A percentile compares a stretch with the other conserved stretches of the same genome.
These are phyloP conservation scores for Pristionchus japonicus DNA, from an alignment of 2,888 invertebrate species.

Conservation along the genomic window DNA sequence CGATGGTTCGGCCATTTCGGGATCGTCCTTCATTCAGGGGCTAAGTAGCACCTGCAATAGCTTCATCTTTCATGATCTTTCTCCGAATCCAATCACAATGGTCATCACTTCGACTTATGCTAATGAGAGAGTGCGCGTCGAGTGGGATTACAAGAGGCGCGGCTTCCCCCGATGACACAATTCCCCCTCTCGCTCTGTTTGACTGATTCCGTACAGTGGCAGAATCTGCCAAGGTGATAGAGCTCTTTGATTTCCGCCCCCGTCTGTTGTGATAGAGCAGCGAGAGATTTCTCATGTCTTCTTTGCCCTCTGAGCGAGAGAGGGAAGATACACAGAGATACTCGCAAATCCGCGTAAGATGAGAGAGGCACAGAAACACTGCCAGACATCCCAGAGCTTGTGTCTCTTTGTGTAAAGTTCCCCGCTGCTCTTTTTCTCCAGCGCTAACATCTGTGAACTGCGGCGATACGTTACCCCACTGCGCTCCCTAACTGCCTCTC, in stretches of 20 bases:
- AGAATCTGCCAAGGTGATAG: conserved; percentile 8
- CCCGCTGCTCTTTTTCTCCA: conserved; percentile 4
- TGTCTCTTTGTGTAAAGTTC: conserved; percentile 36
- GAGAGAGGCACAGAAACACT: conserved; percentile 6
- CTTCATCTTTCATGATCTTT: neutral
- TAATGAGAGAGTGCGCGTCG: neutral
- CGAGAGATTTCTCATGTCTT: conserved; percentile 35
- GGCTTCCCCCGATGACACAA: conserved; percentile 19
- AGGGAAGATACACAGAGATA: neutral
- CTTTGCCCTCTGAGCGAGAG: conserved; percentile 28
- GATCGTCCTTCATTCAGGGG: neutral
- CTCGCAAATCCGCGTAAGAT: conserved; percentile 18
- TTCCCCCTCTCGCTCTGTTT: neutral
- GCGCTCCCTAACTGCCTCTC: conserved; percentile 5
- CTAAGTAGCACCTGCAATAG: conserved; percentile 20
- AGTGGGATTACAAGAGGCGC: conserved; percentile 11
- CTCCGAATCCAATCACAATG: neutral
- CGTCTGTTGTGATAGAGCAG: conserved; percentile 39
- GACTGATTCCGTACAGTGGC: conserved; percentile 30
- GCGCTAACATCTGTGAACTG: conserved; percentile 26
- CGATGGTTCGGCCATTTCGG: neutral
- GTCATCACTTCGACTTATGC: conserved; percentile 23
- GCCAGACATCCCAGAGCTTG: conserved; percentile 26
- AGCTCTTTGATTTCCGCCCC: conserved; percentile 37
- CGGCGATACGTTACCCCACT: neutral